Evolutionary conservation across 2,888 invertebrate genomes (phyloP).

Genomic region (Helleia helle): DNA sequence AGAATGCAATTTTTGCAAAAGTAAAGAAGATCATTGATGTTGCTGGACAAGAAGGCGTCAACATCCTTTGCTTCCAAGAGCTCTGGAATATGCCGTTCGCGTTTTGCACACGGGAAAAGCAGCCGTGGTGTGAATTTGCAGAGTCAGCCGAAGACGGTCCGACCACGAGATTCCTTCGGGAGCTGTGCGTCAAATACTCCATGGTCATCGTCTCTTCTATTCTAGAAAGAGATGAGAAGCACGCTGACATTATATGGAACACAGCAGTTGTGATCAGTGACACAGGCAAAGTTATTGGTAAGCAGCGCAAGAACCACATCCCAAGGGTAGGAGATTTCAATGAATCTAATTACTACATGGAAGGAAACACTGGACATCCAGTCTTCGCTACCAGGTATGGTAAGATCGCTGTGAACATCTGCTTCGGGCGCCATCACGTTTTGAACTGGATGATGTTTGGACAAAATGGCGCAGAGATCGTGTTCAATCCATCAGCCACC

Average conservation of each 20-base stretch:
- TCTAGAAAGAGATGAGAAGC: conserved; percentile 90
- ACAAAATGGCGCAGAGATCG: conserved; percentile 97
- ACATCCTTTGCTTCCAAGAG: conserved; percentile 96
- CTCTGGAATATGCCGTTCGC: conserved; percentile 99
- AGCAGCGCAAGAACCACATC: conserved; percentile 98
- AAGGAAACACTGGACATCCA: conserved; percentile 96
- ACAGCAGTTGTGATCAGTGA: conserved; percentile 96
- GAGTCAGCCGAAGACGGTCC: conserved; percentile 93
- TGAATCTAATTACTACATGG: conserved; percentile 98
- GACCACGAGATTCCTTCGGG: conserved; percentile 86
- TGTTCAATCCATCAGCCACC: conserved; percentile 99
- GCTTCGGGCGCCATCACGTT: conserved; percentile 98
- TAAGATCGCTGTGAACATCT: conserved; percentile 95
- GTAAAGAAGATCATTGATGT: conserved; percentile 85
- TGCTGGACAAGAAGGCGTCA: conserved; percentile 88
- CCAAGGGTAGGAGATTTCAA: conserved; percentile 99
- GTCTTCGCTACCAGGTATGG: conserved; percentile 93
- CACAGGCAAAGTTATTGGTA: conserved; percentile 92
- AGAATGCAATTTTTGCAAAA: conserved; percentile 85
- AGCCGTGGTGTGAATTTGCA: conserved; percentile 98
- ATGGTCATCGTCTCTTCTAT: conserved; percentile 98
- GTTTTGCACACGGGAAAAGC: conserved; percentile 97
- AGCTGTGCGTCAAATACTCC: conserved; percentile 86
- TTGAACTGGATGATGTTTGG: conserved; percentile 99
- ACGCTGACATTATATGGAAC: conserved; percentile 95